Conservation (phyloP, 2,888 invertebrate species). For the Clostera curtula region DNA sequence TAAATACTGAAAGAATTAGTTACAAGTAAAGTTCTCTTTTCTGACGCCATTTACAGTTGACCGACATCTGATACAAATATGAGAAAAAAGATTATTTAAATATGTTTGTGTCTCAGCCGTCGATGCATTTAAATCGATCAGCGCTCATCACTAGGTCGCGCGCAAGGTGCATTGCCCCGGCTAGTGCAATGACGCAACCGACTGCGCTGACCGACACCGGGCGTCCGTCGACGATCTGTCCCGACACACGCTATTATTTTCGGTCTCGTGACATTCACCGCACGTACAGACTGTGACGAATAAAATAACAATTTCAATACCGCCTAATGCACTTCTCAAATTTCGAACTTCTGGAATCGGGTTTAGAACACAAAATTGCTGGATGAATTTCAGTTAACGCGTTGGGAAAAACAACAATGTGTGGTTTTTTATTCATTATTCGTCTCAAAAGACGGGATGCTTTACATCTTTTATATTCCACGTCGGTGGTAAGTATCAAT, state of each 20-base stretch:
- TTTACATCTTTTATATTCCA: conserved; percentile 20
- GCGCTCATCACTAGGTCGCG: conserved; percentile 12
- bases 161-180: conserved; percentile 66
- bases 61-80: background rate
- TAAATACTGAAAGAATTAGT: too few relatives aligned
- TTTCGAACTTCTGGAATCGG: background rate
- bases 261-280: conserved; percentile 60
- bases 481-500: conserved; percentile 33
- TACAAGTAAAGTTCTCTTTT: too few relatives aligned
- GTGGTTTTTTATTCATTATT: conserved; percentile 25
- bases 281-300: conserved; percentile 48
- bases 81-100: background rate
- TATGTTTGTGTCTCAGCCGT: background rate
- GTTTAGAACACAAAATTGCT: background rate
- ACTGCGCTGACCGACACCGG: conserved; percentile 64
- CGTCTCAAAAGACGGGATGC: conserved; percentile 18
- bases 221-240: conserved; percentile 37
- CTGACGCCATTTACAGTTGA: too few relatives aligned
- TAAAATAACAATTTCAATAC: conserved; percentile 31
- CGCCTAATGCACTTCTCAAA: background rate
- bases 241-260: conserved; percentile 54
- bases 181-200: conserved; percentile 66
- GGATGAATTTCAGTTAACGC: background rate
- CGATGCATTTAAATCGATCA: background rate
- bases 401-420: background rate